Evolutionary conservation across 2,113 vertebrate species (phyloP).

Genomic region (Micronycteris hirsuta): DNA sequence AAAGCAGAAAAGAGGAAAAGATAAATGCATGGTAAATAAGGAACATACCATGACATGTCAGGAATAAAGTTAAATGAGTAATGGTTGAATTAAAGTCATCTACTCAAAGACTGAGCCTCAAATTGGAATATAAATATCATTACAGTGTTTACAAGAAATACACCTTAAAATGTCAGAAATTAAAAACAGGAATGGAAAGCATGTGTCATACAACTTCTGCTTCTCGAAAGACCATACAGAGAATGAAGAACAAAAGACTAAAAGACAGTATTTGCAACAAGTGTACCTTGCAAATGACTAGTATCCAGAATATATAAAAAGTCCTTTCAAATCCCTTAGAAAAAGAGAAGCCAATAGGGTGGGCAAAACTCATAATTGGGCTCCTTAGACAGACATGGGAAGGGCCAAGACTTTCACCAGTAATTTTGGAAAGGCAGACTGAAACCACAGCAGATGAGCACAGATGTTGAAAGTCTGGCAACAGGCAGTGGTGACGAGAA

Average conservation of each 20-base stretch:
- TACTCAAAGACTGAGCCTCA: background rate
- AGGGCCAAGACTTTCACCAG: background rate
- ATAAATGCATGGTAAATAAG: background rate
- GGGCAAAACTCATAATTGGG: too few species aligned
- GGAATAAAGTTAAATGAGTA: background rate
- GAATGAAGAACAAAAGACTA: background rate
- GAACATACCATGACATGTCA: background rate
- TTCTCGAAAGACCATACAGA: background rate
- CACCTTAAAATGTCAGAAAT: background rate
- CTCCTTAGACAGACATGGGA: background rate
- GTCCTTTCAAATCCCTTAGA: background rate
- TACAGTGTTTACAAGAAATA: background rate
- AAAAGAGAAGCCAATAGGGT: background rate
- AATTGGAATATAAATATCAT: background rate
- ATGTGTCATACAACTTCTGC: background rate
- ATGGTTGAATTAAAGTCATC: background rate
- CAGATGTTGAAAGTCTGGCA: background rate
- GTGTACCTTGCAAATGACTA: background rate
- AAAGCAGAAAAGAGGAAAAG: background rate
- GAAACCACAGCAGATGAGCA: background rate
- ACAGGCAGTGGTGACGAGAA: background rate
- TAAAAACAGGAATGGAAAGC: background rate
- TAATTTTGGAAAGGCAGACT: background rate
- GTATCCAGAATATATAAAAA: background rate
- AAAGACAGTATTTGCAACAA: background rate